phyloP scores from a whole-genome alignment of 2,888 invertebrate genomes.

The Leucoma salicis region DNA sequence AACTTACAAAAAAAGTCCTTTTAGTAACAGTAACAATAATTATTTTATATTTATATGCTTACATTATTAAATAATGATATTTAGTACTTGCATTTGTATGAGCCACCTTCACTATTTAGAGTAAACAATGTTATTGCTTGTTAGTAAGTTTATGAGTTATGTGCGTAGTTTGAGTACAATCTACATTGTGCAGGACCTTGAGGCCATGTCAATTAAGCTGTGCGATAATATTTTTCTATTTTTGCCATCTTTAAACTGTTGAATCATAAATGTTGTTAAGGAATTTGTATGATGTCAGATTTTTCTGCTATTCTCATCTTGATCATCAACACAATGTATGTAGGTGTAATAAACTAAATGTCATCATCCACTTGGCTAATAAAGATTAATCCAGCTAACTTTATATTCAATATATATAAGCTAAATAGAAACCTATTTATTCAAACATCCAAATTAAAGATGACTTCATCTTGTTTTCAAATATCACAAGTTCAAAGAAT shows the following conservation, averaged over 20 bases:
- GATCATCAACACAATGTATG: not conserved
- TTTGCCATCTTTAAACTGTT: conserved; percentile 38
- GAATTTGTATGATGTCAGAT: conserved; percentile 54
- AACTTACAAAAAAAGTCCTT: no score
- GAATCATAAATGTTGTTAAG: conserved; percentile 49
- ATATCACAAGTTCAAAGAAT: no score
- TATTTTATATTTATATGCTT: no score
- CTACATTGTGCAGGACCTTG: conserved; percentile 39
- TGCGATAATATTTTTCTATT: conserved; percentile 51
- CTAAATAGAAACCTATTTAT: no score
- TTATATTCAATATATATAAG: no score
- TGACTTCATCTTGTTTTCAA: no score
- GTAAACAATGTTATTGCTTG: not conserved
- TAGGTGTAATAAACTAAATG: not conserved
- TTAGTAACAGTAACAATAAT: no score
- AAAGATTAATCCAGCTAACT: no score
- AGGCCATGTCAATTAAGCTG: conserved; percentile 47
- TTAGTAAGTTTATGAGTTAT: conserved; percentile 3
- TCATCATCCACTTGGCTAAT: not conserved
- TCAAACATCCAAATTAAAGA: no score
- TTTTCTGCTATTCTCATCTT: conserved; percentile 33
- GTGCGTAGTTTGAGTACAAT: conserved; percentile 8
- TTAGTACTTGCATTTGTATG: no score
- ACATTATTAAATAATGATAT: no score
- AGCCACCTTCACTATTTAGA: no score